Base-by-base conservation (phyloP, 2,888 invertebrate species). In the Furcula furcula region DNA sequence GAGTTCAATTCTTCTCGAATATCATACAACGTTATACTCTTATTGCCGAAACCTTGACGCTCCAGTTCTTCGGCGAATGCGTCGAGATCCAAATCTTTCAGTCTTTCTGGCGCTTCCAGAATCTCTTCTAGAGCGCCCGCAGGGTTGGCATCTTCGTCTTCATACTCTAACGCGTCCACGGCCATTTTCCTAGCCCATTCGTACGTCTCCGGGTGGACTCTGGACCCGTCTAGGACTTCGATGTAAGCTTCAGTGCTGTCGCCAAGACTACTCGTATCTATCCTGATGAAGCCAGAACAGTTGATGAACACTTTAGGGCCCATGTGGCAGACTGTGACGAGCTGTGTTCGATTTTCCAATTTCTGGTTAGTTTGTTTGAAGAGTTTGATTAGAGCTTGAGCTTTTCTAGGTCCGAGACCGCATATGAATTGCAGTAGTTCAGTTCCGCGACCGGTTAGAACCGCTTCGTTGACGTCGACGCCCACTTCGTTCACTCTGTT, bases 171-270 rank as follows among this genome's bases (percentile, higher is more conserved):
- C 1, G 99, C 99, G 80, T 99, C 99, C 0, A 99, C 98, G 0
- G 99, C 99, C 99, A 99, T 99, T 86, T 99, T 99, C 22, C 99
- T 90, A 0, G 99, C 99, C 99, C 99, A 99, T 70, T 99, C 99
- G 76, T 99, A 99, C 0, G 98, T 98, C 87, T 99, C 99, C 0
- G 99, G 99, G 86, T 99, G 99, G 0, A 99, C 98, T 56, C 99
- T 91, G 0, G 99, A 98, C 0, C 98, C 98, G 70, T 99, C 99
- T 32, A 99, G 86, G 1, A 98, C 97, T 87, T 98, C 95, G 0
- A 98, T 96, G 63, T 98, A 98, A 0, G 97, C 95, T 67, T 98
- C 98, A 0, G 98, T 98, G 68, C 96, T 94, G 63, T 98, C 98
- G 1, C 97, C 98, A 27, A 98, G 85, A 45, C 98, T 97, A 67